Evolutionary conservation across 1,140 invertebrate genomes (phyloP), one percentile per base, ranked within the genome.

Genomic region (Eueides isabella): DNA sequence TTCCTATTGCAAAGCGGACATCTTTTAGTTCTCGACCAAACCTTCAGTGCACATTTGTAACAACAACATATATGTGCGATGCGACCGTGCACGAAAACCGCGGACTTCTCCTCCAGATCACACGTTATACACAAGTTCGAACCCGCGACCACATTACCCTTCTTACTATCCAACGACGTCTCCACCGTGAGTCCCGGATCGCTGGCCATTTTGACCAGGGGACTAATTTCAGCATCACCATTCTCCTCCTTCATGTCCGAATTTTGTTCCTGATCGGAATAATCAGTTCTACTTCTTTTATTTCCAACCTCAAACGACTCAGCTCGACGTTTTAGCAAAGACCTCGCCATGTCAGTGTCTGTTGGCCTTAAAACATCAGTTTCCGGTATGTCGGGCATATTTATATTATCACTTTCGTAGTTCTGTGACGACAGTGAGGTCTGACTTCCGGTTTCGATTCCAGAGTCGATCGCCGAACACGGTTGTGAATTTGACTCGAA

Each of bases 1-100:
- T 94, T 95, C 61, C 95, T 88, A 76, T 96, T 95, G 80, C 96
- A 96, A 61, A 96, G 92, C 2, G 96, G 95, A 86, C 96, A 96
- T 30, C 94, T 88, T 78, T 94, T 95, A 1, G 94, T 94, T 16
- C 90, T 94, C 33, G 88, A 92, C 95, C 95, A 96, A 9, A 95
- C 94, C 85, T 94, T 94, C 35, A 95, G 89, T 0, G 95, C 95
- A 81, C 96, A 96, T 71, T 93, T 94, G 80, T 96, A 96, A 84
- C 96, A 96, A 76, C 95, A 96, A 81, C 95, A 96, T 35, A 95
- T 94, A 77, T 96, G 96, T 0, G 93, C 94, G 55, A 94, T 94
- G 12, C 93, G 93, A 1, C 95, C 94, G 79, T 96, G 96, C 2
- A 95, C 94, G 80, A 96, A 96, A 14, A 95, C 94, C 5, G 95